Evolutionary conservation across 2,113 vertebrate species (phyloP).

Genomic region (Dissostichus mawsoni): DNA sequence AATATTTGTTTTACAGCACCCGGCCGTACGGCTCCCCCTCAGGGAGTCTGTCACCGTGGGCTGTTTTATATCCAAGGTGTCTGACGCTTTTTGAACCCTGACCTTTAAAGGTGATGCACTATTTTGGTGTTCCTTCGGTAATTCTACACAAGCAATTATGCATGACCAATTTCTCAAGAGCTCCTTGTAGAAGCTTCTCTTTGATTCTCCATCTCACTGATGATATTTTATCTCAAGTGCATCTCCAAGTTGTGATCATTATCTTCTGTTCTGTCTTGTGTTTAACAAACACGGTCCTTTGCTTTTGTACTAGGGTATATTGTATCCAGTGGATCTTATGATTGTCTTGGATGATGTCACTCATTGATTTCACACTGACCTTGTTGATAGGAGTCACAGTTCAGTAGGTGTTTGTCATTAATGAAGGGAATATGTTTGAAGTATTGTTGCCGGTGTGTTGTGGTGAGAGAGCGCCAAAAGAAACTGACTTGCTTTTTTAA

Average conservation of each 20-base stretch:
- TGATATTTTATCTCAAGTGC: slow-evolving; percentile 47
- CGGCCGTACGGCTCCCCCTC: slow-evolving; percentile 23
- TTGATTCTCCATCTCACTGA: slow-evolving; percentile 39
- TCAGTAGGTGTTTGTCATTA: slow-evolving; percentile 51
- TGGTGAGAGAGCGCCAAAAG: slow-evolving; percentile 29
- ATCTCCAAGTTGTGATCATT: slow-evolving; percentile 45
- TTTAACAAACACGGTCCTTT: slow-evolving; percentile 49
- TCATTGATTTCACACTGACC: slow-evolving; percentile 77
- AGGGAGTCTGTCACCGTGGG: slow-evolving; percentile 9
- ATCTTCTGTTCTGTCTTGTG: slow-evolving; percentile 21
- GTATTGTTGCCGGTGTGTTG: slow-evolving; percentile 46
- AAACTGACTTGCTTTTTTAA: slow-evolving; percentile 80
- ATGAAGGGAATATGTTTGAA: slow-evolving; percentile 80
- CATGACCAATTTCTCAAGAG: slow-evolving; percentile 30
- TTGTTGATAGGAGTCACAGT: slow-evolving; percentile 67
- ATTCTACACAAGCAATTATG: slow-evolving; percentile 39
- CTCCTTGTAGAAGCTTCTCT: slow-evolving; percentile 14
- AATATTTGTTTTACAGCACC: slow-evolving; percentile 71
- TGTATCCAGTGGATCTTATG: slow-evolving; percentile 55
- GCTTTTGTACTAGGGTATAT: slow-evolving; percentile 52
- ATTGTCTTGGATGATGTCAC: slow-evolving; percentile 70
- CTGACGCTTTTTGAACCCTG: slow-evolving; percentile 15
- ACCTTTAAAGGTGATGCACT: slow-evolving; percentile 57
- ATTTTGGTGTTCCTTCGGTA: slow-evolving; percentile 25
- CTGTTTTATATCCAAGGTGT: slow-evolving; percentile 39